Base-by-base conservation (phyloP, 2,888 invertebrate genomes). In the Acleris sparsana region DNA sequence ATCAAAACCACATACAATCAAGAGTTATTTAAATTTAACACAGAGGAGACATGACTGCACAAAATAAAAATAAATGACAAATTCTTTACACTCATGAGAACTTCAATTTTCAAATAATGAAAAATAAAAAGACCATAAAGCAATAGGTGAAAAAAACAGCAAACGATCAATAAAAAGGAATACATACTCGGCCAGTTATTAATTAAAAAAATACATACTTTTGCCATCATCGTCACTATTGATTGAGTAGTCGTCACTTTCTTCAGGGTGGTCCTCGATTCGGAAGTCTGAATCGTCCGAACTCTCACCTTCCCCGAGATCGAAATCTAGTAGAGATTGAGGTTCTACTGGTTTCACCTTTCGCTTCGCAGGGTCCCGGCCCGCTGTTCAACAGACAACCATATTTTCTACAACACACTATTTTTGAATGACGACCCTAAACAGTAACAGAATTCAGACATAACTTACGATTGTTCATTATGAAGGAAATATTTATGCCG, bases 221-320 rank as follows among this genome's bases (percentile, higher is more conserved):
- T 93, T 94, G 62, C 92, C 94, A 72, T 93, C 94, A 75, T 94
- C 95, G 73, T 95, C 94, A 55, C 95, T 95, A 75, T 96, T 95
- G 69, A 95, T 93, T 1, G 95, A 96, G 71, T 89, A 92, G 85
- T 96, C 95, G 80, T 96, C 95, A 82, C 96, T 96, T 70, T 96
- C 96, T 75, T 96, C 95, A 3, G 95, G 95, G 79, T 97, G 97
- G 83, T 97, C 97, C 83, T 97, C 97, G 67, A 97, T 97, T 62
- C 98, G 95, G 88, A 98, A 98, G 89, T 98, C 98, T 68, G 98
- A 98, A 87, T 98, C 98, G 83, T 98, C 98, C 0, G 97, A 97
- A 82, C 98, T 98, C 84, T 97, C 97, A 46, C 96, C 98, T 85
- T 97, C 97, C 48, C 96, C 97, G 68, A 97, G 93, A 89, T 97